phyloP scores from a whole-genome alignment of 2,888 invertebrate species.

The Neoitamus cyanurus region DNA sequence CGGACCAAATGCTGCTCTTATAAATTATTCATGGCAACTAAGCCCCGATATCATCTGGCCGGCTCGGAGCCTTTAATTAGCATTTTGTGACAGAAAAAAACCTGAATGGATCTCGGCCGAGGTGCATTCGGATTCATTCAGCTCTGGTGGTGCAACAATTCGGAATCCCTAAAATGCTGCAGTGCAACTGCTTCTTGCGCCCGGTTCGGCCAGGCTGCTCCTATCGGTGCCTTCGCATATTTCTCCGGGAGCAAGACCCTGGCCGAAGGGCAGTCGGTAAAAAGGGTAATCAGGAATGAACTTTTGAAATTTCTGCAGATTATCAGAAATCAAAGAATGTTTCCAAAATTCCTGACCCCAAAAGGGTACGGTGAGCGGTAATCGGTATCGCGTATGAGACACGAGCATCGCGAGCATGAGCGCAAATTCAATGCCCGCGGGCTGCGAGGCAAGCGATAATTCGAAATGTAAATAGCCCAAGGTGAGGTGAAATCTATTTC shows the following conservation, averaged over 20 bases:
- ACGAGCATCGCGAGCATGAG: background rate
- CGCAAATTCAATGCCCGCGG: background rate
- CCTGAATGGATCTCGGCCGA: slow-evolving; percentile 20
- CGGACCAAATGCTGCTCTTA: slow-evolving; percentile 30
- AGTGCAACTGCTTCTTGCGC: background rate
- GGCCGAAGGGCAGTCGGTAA: background rate
- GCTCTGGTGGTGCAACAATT: slow-evolving; percentile 15
- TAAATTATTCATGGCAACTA: slow-evolving; percentile 38
- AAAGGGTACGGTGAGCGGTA: background rate
- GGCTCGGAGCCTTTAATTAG: slow-evolving; percentile 29
- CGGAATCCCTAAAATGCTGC: slow-evolving; percentile 17
- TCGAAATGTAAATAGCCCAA: slow-evolving; percentile 5
- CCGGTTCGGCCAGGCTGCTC: background rate
- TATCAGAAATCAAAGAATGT: background rate
- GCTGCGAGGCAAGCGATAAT: background rate
- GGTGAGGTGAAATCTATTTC: background rate
- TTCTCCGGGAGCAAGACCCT: background rate
- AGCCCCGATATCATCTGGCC: slow-evolving; percentile 33
- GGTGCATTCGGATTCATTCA: slow-evolving; percentile 41
- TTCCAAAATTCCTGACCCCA: background rate
- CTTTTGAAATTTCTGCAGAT: background rate
- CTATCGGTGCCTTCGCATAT: background rate
- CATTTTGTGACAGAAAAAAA: slow-evolving; percentile 38
- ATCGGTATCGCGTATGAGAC: background rate
- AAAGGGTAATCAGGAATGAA: slow-evolving; percentile 1